Percentiles rank a stretch among this genome's conserved stretches.
Evolutionary conservation across 2,888 invertebrate species (phyloP).

Genomic region (Drosophila helvetica): DNA sequence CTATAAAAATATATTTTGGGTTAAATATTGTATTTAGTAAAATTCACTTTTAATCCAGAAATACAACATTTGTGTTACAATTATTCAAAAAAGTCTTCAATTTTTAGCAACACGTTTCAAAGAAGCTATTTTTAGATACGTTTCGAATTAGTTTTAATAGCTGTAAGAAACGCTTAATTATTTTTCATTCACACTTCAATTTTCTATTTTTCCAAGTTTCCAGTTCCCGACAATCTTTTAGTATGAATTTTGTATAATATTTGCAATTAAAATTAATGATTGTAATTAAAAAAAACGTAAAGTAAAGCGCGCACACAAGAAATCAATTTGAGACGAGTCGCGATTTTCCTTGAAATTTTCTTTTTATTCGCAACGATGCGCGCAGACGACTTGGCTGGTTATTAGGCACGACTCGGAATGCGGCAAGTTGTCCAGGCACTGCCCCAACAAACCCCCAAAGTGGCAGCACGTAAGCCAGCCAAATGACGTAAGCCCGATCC

Average conservation of each 20-base stretch:
- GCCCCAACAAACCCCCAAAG: conserved; percentile 66
- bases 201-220: neutral
- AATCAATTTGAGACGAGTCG: conserved; percentile 25
- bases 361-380: conserved; percentile 56
- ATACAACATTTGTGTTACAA: conserved; percentile 3
- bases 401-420: conserved; percentile 83
- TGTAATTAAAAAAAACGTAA: conserved; percentile 24
- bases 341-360: conserved; percentile 44
- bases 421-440: conserved; percentile 80
- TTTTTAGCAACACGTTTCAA: neutral
- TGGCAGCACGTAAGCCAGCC: conserved; percentile 42
- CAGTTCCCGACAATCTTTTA: neutral
- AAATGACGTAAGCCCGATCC: conserved; percentile 52
- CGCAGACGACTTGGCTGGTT: conserved; percentile 80
- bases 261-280: conserved; percentile 22
- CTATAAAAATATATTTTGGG: neutral
- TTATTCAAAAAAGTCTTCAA: neutral
- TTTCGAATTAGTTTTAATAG: neutral
- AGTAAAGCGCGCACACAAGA: conserved; percentile 33
- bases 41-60: neutral
- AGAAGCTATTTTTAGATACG: neutral
- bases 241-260: conserved; percentile 16
- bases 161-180: neutral
- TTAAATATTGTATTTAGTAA: neutral
- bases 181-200: conserved; percentile 7